Evolutionary conservation across 2,113 vertebrate genomes (phyloP).

Genomic region (Chaetops frenatus): DNA sequence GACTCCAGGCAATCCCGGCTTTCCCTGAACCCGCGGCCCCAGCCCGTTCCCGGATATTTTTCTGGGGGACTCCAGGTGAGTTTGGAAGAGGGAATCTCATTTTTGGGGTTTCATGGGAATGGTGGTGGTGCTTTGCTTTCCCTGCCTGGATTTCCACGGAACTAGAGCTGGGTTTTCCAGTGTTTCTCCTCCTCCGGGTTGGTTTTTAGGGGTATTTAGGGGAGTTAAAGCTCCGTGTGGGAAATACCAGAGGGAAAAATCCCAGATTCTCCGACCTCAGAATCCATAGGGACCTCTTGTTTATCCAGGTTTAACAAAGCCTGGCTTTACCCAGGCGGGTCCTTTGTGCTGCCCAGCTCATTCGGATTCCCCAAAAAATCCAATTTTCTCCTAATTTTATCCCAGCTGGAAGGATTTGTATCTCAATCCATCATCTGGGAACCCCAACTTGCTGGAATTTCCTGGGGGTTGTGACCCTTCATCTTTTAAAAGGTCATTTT

Average conservation of each 20-base stretch:
- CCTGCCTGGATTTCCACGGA: fast-evolving
- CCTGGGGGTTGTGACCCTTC: neutral
- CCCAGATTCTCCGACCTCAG: fast-evolving
- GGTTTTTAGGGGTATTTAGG: neutral
- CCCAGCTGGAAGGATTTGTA: neutral
- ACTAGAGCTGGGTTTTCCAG: fast-evolving
- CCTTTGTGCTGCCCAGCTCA: neutral
- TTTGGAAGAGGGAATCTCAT: neutral
- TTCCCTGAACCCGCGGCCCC: neutral
- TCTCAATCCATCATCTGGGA: fast-evolving
- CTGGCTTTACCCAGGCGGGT: neutral
- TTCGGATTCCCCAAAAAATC: neutral
- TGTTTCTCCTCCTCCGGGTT: fast-evolving
- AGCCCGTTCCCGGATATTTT: fast-evolving
- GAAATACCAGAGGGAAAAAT: neutral
- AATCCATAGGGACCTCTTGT: neutral
- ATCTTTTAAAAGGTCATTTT: neutral
- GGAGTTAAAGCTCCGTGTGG: fast-evolving
- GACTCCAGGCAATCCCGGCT: neutral
- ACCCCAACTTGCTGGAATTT: fast-evolving
- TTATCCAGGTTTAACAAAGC: neutral
- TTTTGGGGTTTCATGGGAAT: neutral
- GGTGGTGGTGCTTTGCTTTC: fast-evolving
- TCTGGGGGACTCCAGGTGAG: neutral
- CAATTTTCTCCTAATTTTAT: fast-evolving